phyloP scores from a whole-genome alignment of 2,113 vertebrate species.

The Callipepla californica region DNA sequence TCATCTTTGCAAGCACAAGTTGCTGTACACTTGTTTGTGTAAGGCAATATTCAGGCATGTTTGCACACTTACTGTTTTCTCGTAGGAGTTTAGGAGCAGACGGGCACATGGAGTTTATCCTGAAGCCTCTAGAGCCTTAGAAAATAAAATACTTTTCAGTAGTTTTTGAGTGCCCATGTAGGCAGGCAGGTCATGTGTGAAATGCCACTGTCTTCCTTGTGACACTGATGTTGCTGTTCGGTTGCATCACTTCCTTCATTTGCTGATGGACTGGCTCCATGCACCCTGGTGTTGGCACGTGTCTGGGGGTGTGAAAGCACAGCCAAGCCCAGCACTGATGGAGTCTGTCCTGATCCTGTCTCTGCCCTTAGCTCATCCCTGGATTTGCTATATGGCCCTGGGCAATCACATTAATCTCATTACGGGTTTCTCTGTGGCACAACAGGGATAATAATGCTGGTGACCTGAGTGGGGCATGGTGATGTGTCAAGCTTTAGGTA shows the following conservation, averaged over 20 bases:
- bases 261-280: rapidly evolving
- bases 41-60: neutral
- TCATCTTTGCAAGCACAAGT: slow-evolving; percentile 26
- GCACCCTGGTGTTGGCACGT: rapidly evolving
- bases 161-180: neutral
- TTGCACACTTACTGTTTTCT: neutral
- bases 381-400: neutral
- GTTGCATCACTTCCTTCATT: neutral
- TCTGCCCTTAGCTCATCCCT: neutral
- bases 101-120: neutral
- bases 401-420: neutral
- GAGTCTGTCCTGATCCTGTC: neutral
- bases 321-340: neutral
- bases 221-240: neutral
- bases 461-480: neutral
- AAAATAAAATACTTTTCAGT: neutral
- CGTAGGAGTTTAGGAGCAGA: neutral
- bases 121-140: neutral
- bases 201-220: rapidly evolving
- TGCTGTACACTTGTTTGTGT: neutral
- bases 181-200: neutral
- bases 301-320: neutral
- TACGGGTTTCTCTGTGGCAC: neutral
- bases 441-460: neutral
- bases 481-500: neutral